These are phyloP conservation scores for Strix aluco DNA, from an alignment of 2,113 vertebrate genomes.

Conservation along the genomic window DNA sequence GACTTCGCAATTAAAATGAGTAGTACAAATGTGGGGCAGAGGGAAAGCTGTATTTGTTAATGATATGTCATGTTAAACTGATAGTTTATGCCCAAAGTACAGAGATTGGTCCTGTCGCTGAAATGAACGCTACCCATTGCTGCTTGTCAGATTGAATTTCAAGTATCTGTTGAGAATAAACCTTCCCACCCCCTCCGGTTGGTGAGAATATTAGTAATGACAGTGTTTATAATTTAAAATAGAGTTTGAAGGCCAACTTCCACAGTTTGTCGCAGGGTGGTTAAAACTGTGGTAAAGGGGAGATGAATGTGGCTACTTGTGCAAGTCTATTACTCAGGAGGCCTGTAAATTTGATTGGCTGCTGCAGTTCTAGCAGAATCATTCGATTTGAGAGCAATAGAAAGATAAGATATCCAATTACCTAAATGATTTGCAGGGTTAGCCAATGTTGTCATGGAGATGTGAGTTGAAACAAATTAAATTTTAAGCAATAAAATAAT, in stretches of 20 bases:
- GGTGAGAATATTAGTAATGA: slow-evolving; percentile 67
- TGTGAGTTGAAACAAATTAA: slow-evolving; percentile 85
- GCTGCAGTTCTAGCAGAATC: slow-evolving; percentile 86
- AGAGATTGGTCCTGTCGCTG: background rate
- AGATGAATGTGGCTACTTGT: slow-evolving; percentile 83
- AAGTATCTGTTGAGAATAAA: slow-evolving; percentile 45
- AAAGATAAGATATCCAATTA: slow-evolving; percentile 92
- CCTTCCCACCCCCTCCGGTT: slow-evolving; percentile 27
- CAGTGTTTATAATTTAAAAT: slow-evolving; percentile 65
- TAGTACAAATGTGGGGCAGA: background rate
- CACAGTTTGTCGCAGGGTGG: slow-evolving; percentile 68
- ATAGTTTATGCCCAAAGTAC: background rate
- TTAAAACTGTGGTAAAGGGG: slow-evolving; percentile 75
- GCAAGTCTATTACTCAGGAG: slow-evolving; percentile 83
- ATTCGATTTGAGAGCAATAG: slow-evolving; percentile 88
- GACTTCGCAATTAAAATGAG: background rate
- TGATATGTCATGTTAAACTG: background rate
- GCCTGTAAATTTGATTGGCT: slow-evolving; percentile 88
- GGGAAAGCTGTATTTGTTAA: background rate
- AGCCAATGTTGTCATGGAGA: slow-evolving; percentile 87
- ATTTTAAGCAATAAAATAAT: slow-evolving; percentile 91
- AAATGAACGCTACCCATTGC: background rate
- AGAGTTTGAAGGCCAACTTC: slow-evolving; percentile 66
- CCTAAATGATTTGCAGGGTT: slow-evolving; percentile 87
- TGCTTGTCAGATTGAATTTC: slow-evolving; percentile 44